Base-by-base conservation (phyloP, 2,113 vertebrate genomes). In the Channa argus region DNA sequence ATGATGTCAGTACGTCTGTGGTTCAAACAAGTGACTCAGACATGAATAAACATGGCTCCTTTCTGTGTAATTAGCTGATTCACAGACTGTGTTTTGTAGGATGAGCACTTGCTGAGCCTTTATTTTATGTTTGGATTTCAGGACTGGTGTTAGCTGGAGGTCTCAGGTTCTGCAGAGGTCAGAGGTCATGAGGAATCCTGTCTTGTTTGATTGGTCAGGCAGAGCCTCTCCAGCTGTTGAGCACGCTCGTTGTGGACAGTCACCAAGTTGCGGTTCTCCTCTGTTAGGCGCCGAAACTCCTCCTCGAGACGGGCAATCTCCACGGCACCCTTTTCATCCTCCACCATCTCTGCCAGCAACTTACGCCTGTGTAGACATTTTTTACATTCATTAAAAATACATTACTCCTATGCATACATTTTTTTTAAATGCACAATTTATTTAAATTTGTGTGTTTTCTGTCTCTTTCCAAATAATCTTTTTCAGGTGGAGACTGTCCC, bases 231-330 rank as follows among this genome's bases (percentile, higher is more conserved):
- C 84, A 99, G 94, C 81, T 98, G 96, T 82, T 96, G 95, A 47
- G 95, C 94, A 3, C 96, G 95, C 74, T 98, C 96, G 0, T 93
- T 95, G 91, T 99, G 96, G 79, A 96, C 95, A 67, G 95, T 86
- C 92, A 95, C 95, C 92, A 99, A 86, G 0, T 92, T 95, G 84
- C 89, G 95, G 78, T 99, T 99, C 93, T 99, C 98, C 82, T 98
- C 97, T 0, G 95, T 94, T 55, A 99, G 94, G 14, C 94, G 95
- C 47, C 94, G 93, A 1, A 97, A 99, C 84, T 98, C 97, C 77
- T 96, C 96, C 47, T 96, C 95, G 53, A 98, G 93, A 71, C 95
- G 95, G 59, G 95, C 95, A 0, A 96, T 96, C 68, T 98, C 96
- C 88, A 92, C 76, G 63, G 95, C 95, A 79, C 96, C 95, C 83